Evolutionary conservation across 64 coral and sea anemone genomes (phyloP), one percentile per base, ranked within the genome.

Genomic region (Pocillopora damicornis): DNA sequence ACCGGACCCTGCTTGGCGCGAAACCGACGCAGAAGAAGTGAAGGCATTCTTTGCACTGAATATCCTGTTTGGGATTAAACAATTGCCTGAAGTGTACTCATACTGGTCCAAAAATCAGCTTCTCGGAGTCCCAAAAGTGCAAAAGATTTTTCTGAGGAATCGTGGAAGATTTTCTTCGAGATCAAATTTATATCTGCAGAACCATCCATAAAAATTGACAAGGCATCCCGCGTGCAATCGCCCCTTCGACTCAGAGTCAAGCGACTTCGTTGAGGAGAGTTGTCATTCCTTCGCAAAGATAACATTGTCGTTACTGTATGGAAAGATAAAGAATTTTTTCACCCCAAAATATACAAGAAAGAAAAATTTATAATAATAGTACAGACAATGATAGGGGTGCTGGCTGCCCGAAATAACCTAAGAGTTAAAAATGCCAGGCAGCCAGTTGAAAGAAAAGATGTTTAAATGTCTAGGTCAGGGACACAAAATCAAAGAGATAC

Each of bases 91-190:
- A 87, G 60, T 75, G 17, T 57, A 87, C 7, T 74, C 86, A 0
- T 87, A 57, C 86, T 87, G 73, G 71, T 87, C 86, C 38, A 87
- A 60, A 75, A 75, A 76, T 69, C 67, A 15, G 45, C 37, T 87
- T 59, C 86, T 87, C 23, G 69, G 69, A 35, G 51, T 87, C 5
- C 86, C 38, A 37, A 69, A 74, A 75, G 34, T 75, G 17, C 67
- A 87, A 23, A 87, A 87, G 45, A 60, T 75, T 9, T 87, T 76
- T 76, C 12, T 72, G 13, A 22, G 86, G 69, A 87, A 87, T 22
- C 56, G 80, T 81, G 35, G 15, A 83, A 62, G 72, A 91, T 79
- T 62, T 91, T 0, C 58, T 91, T 38, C 9, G n/a, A n/a, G n/a
- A n/a, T n/a, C n/a, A n/a, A 60, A 78, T 75, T 5, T 91, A 91